Evolutionary conservation across 2,113 vertebrate species (phyloP).

Genomic region (Mastomys natalensis): DNA sequence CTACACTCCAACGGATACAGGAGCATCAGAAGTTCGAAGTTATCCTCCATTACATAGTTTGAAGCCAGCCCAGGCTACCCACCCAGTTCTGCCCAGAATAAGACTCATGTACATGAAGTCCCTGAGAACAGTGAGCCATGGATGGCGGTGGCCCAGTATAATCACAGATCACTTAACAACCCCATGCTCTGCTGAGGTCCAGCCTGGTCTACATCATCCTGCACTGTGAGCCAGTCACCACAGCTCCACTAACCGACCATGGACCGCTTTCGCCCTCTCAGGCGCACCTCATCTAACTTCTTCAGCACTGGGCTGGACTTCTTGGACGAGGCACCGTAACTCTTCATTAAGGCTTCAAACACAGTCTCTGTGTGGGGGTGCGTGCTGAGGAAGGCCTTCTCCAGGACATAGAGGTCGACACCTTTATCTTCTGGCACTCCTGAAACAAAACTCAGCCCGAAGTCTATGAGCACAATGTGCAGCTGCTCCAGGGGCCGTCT

Average conservation of each 20-base stretch:
- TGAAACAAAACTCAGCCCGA: slow-evolving; percentile 95
- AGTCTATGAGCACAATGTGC: slow-evolving; percentile 94
- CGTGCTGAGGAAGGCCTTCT: slow-evolving; percentile 98
- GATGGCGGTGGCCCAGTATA: not conserved
- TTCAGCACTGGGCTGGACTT: slow-evolving; percentile 92
- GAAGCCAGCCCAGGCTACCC: not conserved
- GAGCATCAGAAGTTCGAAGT: not conserved
- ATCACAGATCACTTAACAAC: not conserved
- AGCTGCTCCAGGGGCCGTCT: slow-evolving; percentile 77
- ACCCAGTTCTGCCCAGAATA: not conserved
- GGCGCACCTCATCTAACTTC: slow-evolving; percentile 94
- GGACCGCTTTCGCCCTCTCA: slow-evolving; percentile 95
- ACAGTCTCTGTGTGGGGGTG: slow-evolving; percentile 93
- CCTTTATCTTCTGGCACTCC: slow-evolving; percentile 93
- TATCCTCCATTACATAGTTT: not conserved
- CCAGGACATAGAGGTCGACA: slow-evolving; percentile 96
- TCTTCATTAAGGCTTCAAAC: slow-evolving; percentile 91
- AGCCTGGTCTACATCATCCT: not conserved
- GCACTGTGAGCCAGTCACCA: too few species aligned
- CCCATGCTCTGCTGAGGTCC: not conserved
- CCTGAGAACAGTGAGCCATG: not conserved
- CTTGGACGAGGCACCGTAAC: slow-evolving; percentile 89
- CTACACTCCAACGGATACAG: not conserved
- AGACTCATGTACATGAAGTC: not conserved
- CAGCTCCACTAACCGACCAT: slow-evolving; percentile 92